phyloP scores from a whole-genome alignment of 64 coral and sea anemone genomes.

The Catalaphyllia jardinei region DNA sequence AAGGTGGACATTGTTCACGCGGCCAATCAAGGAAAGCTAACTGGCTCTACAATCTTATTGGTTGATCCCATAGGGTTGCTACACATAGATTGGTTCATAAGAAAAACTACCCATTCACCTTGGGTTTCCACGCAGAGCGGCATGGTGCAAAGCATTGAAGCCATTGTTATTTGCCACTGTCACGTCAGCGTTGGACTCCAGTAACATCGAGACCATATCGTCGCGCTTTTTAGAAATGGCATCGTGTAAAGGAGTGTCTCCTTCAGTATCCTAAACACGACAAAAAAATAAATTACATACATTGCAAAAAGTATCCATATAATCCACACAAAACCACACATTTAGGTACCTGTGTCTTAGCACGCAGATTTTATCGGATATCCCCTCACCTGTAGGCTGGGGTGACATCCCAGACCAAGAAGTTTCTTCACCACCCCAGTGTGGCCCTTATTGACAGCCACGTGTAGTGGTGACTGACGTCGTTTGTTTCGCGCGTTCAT shows the following conservation, averaged over 20 bases:
- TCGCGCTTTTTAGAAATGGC: slow-evolving; percentile 97
- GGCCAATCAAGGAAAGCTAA: no score
- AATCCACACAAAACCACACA: no score
- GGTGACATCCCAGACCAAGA: slow-evolving; percentile 75
- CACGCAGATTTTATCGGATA: no score
- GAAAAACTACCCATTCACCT: slow-evolving; percentile 56
- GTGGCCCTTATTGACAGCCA: slow-evolving; percentile 97
- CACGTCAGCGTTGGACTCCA: slow-evolving; percentile 83
- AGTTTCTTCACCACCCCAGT: slow-evolving; percentile 83
- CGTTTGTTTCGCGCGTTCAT: slow-evolving; percentile 97
- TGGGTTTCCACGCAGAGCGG: slow-evolving; percentile 91
- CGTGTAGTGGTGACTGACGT: slow-evolving; percentile 88
- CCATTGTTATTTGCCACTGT: slow-evolving; percentile 97
- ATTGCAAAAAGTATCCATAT: no score
- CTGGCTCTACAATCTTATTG: background rate
- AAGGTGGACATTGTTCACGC: no score
- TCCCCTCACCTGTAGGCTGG: slow-evolving; percentile 80
- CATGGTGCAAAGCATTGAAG: slow-evolving; percentile 93
- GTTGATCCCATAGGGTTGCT: background rate
- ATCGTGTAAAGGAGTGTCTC: slow-evolving; percentile 93
- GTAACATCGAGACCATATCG: slow-evolving; percentile 88
- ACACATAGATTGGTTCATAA: background rate
- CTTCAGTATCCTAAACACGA: slow-evolving; percentile 78
- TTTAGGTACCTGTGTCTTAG: no score
- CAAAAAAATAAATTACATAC: no score